phyloP scores from a whole-genome alignment of 2,888 invertebrate species.

The Aelia acuminata region DNA sequence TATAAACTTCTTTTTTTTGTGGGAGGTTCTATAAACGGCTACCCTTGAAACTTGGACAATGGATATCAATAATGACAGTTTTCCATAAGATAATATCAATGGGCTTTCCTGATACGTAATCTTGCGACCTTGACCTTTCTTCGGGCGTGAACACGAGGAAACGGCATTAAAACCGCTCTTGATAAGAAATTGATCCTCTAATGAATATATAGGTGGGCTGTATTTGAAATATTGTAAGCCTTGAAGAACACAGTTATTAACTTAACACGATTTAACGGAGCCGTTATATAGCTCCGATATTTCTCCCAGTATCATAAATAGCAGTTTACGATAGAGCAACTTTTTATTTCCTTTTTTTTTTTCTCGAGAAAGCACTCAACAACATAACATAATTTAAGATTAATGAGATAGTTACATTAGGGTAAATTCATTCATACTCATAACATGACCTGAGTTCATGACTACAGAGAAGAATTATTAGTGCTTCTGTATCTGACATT shows the following conservation, averaged over 20 bases:
- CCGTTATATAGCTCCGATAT: not conserved
- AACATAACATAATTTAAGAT: not conserved
- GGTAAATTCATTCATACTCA: not conserved
- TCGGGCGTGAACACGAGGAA: conserved; percentile 25
- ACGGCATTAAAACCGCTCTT: not conserved
- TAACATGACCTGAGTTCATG: not conserved
- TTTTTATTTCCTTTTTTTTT: too few species aligned
- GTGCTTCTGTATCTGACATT: too few species aligned
- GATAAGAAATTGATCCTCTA: not conserved
- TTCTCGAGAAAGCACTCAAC: not conserved
- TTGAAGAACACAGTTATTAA: not conserved
- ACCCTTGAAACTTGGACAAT: not conserved
- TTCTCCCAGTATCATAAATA: not conserved
- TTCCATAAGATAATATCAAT: not conserved
- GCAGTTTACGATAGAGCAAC: not conserved
- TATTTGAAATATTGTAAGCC: not conserved
- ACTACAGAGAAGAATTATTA: too few species aligned
- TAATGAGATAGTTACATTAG: not conserved
- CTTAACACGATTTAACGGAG: not conserved
- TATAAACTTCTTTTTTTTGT: too few species aligned
- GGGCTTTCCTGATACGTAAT: not conserved
- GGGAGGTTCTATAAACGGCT: too few species aligned
- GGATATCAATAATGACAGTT: not conserved
- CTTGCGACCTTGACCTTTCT: not conserved
- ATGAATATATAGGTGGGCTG: not conserved